Base-by-base conservation (phyloP, 2,888 invertebrate genomes). In the Heterodera filipjevi region DNA sequence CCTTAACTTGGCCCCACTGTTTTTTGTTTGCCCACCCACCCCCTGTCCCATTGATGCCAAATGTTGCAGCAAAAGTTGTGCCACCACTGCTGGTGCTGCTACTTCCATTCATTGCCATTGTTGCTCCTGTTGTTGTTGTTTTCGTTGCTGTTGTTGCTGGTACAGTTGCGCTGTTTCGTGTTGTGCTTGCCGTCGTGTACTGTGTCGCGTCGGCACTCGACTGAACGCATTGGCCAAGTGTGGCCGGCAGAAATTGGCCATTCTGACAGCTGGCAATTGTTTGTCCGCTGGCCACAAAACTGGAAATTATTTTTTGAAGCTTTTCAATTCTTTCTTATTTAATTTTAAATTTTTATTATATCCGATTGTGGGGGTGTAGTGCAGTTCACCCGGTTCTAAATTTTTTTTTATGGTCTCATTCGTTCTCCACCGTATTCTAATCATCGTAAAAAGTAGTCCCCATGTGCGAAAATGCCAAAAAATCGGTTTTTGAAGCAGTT, bases 251-350 rank as follows among this genome's bases (percentile, higher is more conserved):
- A 66, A 80, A 82, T 39, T 53, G 14, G 46, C 81, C 81, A 71
- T 82, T 82, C 46, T 46, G 64, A 59, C 82, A 82, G 14, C 72
- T 59, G 59, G 82, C 68, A 44, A 77, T 59, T 35, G 77, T 33
- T 39, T 77, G 81, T 10, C 81, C 81, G 49, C 66, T 68, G n/a
- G 80, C 68, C 44, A 53, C 35, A 12, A 49, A 76, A 32, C 79
- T 64, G 22, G 22, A 75, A 27, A 12, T n/a, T n/a, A n/a, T n/a
- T n/a, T n/a, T n/a, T n/a, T n/a, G n/a, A n/a, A n/a, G n/a, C n/a
- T n/a, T n/a, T n/a, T n/a, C n/a, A n/a, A n/a, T n/a, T n/a, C n/a
- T n/a, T n/a, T n/a, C n/a, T n/a, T n/a, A n/a, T n/a, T n/a, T n/a
- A n/a, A n/a, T n/a, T n/a, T n/a, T n/a, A n/a, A n/a, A n/a, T n/a